Evolutionary conservation across 2,113 vertebrate genomes (phyloP), one percentile per base, ranked within the genome.

Genomic region (Ictalurus punctatus): DNA sequence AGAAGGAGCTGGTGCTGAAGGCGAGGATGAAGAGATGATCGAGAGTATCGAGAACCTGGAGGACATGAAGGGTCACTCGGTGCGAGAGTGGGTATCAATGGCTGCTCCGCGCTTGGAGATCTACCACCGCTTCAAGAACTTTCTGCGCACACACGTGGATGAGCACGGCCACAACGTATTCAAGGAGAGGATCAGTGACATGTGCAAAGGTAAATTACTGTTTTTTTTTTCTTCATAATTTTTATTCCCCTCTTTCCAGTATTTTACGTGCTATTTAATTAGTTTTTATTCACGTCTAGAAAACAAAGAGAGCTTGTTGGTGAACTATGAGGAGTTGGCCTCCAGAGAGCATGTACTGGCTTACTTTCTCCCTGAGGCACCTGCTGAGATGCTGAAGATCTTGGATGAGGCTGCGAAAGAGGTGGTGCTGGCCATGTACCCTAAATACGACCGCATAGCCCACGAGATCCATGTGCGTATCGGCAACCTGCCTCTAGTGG

Each of bases 1-100:
- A 0, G 98, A 99, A 0, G 97, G 98, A 0, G 63, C 93, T 0
- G 94, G 94, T 3, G 94, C 94, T 0, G 98, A 99, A 0, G 95
- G 94, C 0, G 98, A 99, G 0, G 96, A 96, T 0, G 98, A 99
- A 76, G 98, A 99, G 65, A 98, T 99, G 98, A 99, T 99, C 0
- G 98, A 99, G 93, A 99, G 98, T 93, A 98, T 99, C 0, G 98
- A 99, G 93, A 99, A 99, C 92, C 94, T 99, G 93, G 98, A 99
- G 90, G 98, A 99, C 91, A 98, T 99, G 96, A 99, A 99, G 92
- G 98, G 98, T 6, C 98, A 99, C 94, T 96, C 97, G 0, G 98
- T 99, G 88, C 96, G 98, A 7, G 98, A 99, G 93, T 99, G 98
- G 98, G 98, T 99, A 44, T 99, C 97, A 91, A 97, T 99, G 98